These are phyloP conservation scores for Metopolophium dirhodum DNA, from an alignment of 1,140 invertebrate species.

Conservation along the genomic window DNA sequence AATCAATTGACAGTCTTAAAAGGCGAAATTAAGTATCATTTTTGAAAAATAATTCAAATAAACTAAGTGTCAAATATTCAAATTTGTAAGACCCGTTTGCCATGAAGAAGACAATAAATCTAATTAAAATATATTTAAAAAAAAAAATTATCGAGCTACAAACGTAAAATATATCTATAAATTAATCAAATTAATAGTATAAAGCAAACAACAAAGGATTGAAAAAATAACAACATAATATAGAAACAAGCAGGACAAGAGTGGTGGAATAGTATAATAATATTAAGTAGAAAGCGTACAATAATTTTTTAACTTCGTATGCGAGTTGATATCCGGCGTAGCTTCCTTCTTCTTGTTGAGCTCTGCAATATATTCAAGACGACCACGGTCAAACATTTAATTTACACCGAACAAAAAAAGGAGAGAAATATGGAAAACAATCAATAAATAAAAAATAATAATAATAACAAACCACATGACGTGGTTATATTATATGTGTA, in stretches of 20 bases:
- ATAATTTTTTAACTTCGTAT: conserved; percentile 99
- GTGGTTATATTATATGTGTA: neutral
- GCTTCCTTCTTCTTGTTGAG: conserved; percentile 60
- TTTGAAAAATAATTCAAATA: neutral
- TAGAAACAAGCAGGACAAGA: conserved; percentile 54
- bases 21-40: neutral
- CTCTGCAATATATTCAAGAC: conserved; percentile 53
- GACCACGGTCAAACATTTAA: conserved; percentile 65
- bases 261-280: conserved; percentile 58
- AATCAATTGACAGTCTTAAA: neutral
- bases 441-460: neutral
- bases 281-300: conserved; percentile 76
- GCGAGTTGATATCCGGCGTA: conserved; percentile 97
- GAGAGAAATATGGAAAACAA: conserved; percentile 37
- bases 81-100: neutral
- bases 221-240: neutral
- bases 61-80: neutral
- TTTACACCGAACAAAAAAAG: conserved; percentile 68
- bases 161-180: neutral
- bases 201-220: neutral
- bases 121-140: neutral
- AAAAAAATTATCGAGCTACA: neutral
- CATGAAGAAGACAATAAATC: neutral
- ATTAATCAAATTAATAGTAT: neutral
- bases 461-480: neutral